Base-by-base conservation (phyloP, 2,113 vertebrate species). In the Takifugu flavidus region DNA sequence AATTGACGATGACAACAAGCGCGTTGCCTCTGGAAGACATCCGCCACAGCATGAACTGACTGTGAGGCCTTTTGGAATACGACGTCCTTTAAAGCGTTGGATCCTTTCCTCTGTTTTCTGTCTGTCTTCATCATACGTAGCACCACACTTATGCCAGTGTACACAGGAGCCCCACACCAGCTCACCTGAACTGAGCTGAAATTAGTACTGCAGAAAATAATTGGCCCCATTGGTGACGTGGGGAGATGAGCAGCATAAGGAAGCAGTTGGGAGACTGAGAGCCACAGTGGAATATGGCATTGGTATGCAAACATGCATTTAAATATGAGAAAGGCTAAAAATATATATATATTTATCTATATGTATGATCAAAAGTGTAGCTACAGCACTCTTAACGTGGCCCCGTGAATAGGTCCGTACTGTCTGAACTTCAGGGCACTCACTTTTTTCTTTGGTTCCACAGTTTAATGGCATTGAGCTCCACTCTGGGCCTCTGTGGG, bases 401-500 rank as follows among this genome's bases (percentile, higher is more conserved):
- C 29, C 46, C 53, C 47, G n/a, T 25, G 49, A 26, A 49, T 20
- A 4, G 14, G 6, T 4, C 4, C 5, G 8, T 20, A 50, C 2
- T 47, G 27, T 72, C 62, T 39, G 44, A 56, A 20, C 34, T 43
- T 20, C 0, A 31, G 31, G 14, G 39, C 46, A 49, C 34, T 59
- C 46, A 6, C 53, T 62, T 70, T 64, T 68, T 56, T 27, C 54
- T 50, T 29, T 55, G 64, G 20, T 62, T 62, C 28, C 55, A 25
- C 50, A 50, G 66, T 70, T 88, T 82, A 0, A 83, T 83, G 57
- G 25, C 75, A 74, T 74, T 70, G 80, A 81, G 72, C 62, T 53
- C 56, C 55, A 27, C 34, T 49, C 59, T 65, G 45, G 49, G 14
- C 12, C 58, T 77, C 78, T 59, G 55, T 14, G 49, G 78, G 54